phyloP scores from a whole-genome alignment of 1,140 invertebrate species.

The Aphis gossypii region DNA sequence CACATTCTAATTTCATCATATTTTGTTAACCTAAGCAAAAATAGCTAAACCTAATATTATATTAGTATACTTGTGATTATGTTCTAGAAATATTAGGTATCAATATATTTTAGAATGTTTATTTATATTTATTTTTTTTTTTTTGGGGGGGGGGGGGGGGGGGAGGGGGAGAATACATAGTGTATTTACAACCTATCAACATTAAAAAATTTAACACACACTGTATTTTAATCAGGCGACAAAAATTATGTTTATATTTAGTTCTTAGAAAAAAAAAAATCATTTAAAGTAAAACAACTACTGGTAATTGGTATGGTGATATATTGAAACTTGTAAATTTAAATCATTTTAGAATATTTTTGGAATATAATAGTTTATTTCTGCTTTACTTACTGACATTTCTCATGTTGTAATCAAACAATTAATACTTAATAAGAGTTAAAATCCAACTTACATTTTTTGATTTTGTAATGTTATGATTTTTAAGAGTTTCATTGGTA shows the following conservation, averaged over 20 bases:
- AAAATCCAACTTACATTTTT: constrained; percentile 61
- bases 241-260: not conserved
- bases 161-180: not conserved
- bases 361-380: not conserved
- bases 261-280: not conserved
- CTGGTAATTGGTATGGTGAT: no score
- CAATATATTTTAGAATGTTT: not conserved
- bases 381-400: not conserved
- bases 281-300: not conserved
- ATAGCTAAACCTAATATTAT: not conserved
- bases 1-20: no score
- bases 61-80: no score
- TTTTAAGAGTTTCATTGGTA: constrained; percentile 64
- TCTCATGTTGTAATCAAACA: not conserved
- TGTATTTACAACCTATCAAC: not conserved
- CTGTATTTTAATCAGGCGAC: not conserved
- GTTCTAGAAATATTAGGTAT: not conserved
- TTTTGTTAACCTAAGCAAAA: not conserved
- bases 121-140: not conserved
- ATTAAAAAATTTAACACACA: not conserved
- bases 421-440: constrained; percentile 26
- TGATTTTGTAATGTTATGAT: constrained; percentile 67
- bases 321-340: not conserved
- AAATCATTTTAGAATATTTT: not conserved
- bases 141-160: no score